Base-by-base conservation (phyloP, 1,140 invertebrate genomes). In the Callitettix versicolor region DNA sequence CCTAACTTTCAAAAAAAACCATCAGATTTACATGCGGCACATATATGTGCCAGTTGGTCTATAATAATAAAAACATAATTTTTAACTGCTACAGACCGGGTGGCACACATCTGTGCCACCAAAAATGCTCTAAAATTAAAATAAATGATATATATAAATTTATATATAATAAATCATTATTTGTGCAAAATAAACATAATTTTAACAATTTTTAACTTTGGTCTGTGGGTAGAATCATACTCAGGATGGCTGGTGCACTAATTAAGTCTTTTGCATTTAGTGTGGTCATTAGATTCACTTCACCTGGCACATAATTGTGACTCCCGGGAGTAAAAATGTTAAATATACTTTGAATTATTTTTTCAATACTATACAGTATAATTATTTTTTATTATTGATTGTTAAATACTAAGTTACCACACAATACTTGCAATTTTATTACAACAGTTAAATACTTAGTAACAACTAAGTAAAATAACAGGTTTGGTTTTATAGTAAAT, bases 251-350 rank as follows among this genome's bases (percentile, higher is more conserved):
- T 22, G 11, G 42, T 44, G 12, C 42, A 44, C 18, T 44, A 18
- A 18, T 12, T 17, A 44, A 44, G n/a, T 44, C 33, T 20, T 43
- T 51, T 52, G 30, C 44, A 26, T 36, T 47, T 50, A n/a, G 38
- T 47, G 36, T 26, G 12, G 12, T 17, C 17, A 59, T 51, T 56
- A 33, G 24, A 22, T 20, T 26, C 36, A 17, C 22, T 51, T 52
- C 42, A 12, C 42, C 42, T 18, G 42, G 42, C 42, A 44, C 42
- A 44, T 55, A 46, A 57, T 17, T 57, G 62, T 65, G 60, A 62
- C 42, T 3, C 42, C 42, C 22, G 42, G 20, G 42, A 44, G 42
- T 20, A 18, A 44, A 44, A 7, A 52, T 64, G 42, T 17, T 44
- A 44, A 41, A 41, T n/a, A n/a, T n/a, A n/a, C n/a, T n/a, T n/a